Evolutionary conservation across 2,888 invertebrate species (phyloP).

Genomic region (Odiellus spinosus): DNA sequence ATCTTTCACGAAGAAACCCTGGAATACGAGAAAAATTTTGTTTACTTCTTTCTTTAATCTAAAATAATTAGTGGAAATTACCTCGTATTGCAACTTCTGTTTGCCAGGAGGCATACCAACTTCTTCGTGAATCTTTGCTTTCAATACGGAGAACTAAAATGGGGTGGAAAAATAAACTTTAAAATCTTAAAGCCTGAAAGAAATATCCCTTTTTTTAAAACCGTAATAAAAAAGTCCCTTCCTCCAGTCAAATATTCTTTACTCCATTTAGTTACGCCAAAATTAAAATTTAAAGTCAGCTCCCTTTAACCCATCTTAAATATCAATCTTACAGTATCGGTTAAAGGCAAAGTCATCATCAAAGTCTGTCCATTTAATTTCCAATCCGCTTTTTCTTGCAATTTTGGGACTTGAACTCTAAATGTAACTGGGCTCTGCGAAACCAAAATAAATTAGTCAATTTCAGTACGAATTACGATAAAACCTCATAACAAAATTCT

Average conservation of each 20-base stretch:
- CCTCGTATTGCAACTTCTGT: constrained; percentile 90
- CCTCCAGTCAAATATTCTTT: too few species aligned
- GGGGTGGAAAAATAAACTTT: constrained; percentile 2
- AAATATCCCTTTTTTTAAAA: background rate
- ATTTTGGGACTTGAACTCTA: constrained; percentile 62
- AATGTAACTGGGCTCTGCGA: constrained; percentile 55
- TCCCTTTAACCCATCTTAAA: background rate
- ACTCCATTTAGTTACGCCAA: too few species aligned
- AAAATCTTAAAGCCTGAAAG: too few species aligned
- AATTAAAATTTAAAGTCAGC: too few species aligned
- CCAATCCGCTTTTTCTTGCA: constrained; percentile 86
- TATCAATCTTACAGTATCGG: constrained; percentile 40
- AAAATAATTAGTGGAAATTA: constrained; percentile 21
- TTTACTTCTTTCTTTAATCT: background rate
- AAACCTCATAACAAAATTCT: too few species aligned
- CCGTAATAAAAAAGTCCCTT: too few species aligned
- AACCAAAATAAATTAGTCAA: too few species aligned
- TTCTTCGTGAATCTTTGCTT: constrained; percentile 65
- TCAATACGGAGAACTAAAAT: constrained; percentile 56
- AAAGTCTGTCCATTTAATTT: constrained; percentile 79
- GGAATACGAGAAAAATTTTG: constrained; percentile 27
- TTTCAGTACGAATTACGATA: too few species aligned
- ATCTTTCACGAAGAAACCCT: constrained; percentile 98
- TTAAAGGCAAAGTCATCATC: constrained; percentile 54
- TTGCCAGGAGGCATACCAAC: constrained; percentile 91